A percentile compares a stretch with the other conserved stretches of the same genome.
phyloP scores from a whole-genome alignment of 1,140 invertebrate genomes.

The Microvelia longipes region DNA sequence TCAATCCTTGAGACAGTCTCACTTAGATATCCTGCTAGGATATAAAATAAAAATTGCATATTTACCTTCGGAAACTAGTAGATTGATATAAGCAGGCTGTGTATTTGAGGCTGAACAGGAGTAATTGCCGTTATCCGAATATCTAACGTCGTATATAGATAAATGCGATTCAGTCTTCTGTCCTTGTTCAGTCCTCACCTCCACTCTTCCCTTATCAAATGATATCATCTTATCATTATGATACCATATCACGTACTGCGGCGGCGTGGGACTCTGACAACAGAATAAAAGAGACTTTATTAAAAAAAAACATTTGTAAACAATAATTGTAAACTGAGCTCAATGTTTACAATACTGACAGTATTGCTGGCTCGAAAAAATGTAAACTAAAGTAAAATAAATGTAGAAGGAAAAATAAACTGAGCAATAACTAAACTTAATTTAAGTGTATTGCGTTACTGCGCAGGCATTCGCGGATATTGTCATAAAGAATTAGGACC shows the following conservation, averaged over 20 bases:
- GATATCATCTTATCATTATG: conserved; percentile 85
- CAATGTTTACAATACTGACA: no score
- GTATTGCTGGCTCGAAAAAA: no score
- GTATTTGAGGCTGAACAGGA: conserved; percentile 22
- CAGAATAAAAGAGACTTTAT: conserved; percentile 10
- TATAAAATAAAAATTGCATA: neutral
- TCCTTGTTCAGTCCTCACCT: conserved; percentile 5
- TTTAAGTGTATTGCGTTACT: no score
- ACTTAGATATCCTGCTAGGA: neutral
- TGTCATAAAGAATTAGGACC: no score
- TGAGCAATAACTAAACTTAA: no score
- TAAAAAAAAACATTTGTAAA: no score
- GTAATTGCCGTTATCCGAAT: conserved; percentile 31
- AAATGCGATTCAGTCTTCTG: conserved; percentile 22
- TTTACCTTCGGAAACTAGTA: neutral
- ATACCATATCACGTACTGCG: conserved; percentile 81
- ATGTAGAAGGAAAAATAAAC: no score
- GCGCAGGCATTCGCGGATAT: no score
- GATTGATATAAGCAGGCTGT: neutral
- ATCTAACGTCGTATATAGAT: conserved; percentile 26
- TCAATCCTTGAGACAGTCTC: neutral
- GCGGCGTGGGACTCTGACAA: conserved; percentile 69
- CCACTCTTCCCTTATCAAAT: conserved; percentile 40
- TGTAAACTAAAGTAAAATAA: no score
- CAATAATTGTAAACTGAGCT: no score